Conservation (phyloP, 2,888 invertebrate species). For the Autographa gamma region DNA sequence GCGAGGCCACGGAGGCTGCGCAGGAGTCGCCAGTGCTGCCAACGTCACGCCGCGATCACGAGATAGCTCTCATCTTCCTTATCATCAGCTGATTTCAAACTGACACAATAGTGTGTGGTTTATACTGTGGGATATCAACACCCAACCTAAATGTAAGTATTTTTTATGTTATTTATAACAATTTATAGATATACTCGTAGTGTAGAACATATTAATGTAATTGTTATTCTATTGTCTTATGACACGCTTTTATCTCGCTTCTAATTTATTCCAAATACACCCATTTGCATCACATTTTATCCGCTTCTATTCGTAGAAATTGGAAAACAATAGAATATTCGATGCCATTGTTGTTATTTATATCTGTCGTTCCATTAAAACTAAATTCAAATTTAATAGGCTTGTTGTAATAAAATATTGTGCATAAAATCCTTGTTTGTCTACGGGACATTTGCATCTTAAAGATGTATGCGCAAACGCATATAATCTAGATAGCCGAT, state of each 20-base stretch:
- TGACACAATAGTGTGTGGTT: constrained; percentile 67
- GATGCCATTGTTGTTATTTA: constrained; percentile 22
- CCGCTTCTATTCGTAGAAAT: constrained; percentile 7
- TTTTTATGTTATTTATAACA: constrained; percentile 1
- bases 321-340: neutral
- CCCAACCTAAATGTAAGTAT: constrained; percentile 65
- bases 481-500: constrained; percentile 1
- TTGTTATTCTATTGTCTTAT: constrained; percentile 10
- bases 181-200: constrained; percentile 3
- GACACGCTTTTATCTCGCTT: constrained; percentile 9
- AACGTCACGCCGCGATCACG: constrained; percentile 82
- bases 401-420: constrained; percentile 29
- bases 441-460: constrained; percentile 22
- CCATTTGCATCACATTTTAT: constrained; percentile 11
- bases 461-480: constrained; percentile 47
- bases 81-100: constrained; percentile 84
- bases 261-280: constrained; percentile 35
- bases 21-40: constrained; percentile 78
- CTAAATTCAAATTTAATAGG: constrained; percentile 29
- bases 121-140: constrained; percentile 57
- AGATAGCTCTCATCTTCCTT: constrained; percentile 84
- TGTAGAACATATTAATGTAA: neutral
- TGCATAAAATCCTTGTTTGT: constrained; percentile 21
- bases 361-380: constrained; percentile 11
- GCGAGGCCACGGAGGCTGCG: constrained; percentile 80